These are phyloP conservation scores for Hypocryptadius cinnamomeus DNA, from an alignment of 2,113 vertebrate genomes.

Conservation along the genomic window DNA sequence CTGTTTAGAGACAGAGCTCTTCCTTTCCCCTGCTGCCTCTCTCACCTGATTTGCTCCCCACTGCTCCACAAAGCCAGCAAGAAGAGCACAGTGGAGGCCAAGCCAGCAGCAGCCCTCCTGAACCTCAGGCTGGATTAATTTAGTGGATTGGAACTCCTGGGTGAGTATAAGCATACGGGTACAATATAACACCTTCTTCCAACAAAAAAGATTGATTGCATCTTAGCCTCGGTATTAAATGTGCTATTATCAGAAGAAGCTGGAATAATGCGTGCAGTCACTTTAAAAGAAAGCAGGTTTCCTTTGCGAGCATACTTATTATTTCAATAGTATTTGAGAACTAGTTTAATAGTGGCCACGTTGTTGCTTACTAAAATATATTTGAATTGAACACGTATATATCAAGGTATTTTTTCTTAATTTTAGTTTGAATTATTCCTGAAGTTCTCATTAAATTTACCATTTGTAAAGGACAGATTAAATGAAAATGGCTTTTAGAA, in stretches of 20 bases:
- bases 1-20: conserved; percentile 29
- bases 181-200: conserved; percentile 4
- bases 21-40: neutral
- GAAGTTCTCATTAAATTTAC: conserved; percentile 65
- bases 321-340: conserved; percentile 59
- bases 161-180: neutral
- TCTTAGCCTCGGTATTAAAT: conserved; percentile 53
- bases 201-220: conserved; percentile 56
- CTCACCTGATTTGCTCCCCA: neutral
- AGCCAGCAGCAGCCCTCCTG: neutral
- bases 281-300: conserved; percentile 57
- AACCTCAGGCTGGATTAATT: neutral
- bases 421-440: conserved; percentile 56
- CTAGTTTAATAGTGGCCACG: conserved; percentile 52
- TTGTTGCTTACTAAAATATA: conserved; percentile 61
- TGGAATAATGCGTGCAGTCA: conserved; percentile 57
- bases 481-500: conserved; percentile 64
- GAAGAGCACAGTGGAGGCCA: neutral
- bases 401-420: conserved; percentile 43
- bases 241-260: conserved; percentile 54
- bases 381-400: conserved; percentile 52
- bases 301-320: conserved; percentile 45
- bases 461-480: conserved; percentile 65
- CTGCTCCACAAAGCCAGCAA: neutral
- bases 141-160: neutral